Conservation (phyloP, 2,113 vertebrate species). For the Oryzias melastigma region DNA sequence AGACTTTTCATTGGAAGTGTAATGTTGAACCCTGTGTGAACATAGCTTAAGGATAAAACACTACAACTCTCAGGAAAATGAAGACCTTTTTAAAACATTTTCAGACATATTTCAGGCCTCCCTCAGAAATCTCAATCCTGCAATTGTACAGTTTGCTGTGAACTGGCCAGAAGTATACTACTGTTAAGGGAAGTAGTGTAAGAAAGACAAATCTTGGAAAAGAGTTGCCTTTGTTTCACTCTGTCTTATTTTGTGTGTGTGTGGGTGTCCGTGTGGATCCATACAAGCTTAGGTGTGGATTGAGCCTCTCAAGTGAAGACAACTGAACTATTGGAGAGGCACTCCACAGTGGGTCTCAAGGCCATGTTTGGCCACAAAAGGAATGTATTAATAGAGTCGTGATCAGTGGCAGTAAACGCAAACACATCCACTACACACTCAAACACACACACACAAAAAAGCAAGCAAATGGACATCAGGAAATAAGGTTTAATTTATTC, state of each 20-base stretch:
- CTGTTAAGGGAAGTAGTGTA: no score
- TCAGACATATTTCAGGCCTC: no score
- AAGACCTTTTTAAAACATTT: no score
- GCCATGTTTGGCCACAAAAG: slow-evolving; percentile 52
- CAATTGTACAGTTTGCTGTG: no score
- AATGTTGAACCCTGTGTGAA: no score
- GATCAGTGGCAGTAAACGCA: slow-evolving; percentile 42
- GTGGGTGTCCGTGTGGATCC: slow-evolving; percentile 1
- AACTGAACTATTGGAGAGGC: slow-evolving; percentile 45
- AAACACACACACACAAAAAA: neutral
- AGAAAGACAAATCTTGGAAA: no score
- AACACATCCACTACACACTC: slow-evolving; percentile 1
- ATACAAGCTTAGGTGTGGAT: slow-evolving; percentile 32
- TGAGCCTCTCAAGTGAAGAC: slow-evolving; percentile 45
- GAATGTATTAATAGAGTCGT: slow-evolving; percentile 53
- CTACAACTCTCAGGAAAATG: no score
- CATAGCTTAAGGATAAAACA: no score
- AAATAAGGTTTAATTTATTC: slow-evolving; percentile 55
- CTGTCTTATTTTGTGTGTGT: slow-evolving; percentile 10
- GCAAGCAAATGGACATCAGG: slow-evolving; percentile 15
- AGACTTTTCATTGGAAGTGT: no score
- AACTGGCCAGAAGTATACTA: no score
- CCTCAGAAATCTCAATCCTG: no score
- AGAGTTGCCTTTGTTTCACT: slow-evolving; percentile 3
- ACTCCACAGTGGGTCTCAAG: slow-evolving; percentile 48